A percentile compares a stretch with the other conserved stretches of the same genome.
These are phyloP conservation scores for Nemotelus pantherinus DNA, from an alignment of 2,888 invertebrate genomes.

Conservation along the genomic window DNA sequence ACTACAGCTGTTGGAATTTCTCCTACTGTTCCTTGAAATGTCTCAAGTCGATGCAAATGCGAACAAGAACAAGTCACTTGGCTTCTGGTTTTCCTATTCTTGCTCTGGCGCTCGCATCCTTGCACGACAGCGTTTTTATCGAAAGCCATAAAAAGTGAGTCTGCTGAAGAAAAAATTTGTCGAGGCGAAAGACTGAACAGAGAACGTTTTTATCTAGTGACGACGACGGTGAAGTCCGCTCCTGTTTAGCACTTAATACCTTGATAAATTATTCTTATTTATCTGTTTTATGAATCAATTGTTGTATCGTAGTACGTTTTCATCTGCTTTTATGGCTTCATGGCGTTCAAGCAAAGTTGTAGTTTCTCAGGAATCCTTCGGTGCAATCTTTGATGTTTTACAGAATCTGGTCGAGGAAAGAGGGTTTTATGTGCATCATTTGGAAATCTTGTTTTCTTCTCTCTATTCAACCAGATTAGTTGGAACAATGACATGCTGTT, in stretches of 20 bases:
- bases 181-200: background rate
- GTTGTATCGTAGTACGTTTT: background rate
- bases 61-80: background rate
- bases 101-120: background rate
- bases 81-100: background rate
- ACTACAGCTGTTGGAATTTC: too few relatives aligned
- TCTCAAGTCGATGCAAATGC: conserved; percentile 11
- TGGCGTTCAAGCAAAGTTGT: too few relatives aligned
- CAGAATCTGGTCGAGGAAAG: too few relatives aligned
- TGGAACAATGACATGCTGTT: too few relatives aligned
- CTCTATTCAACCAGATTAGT: too few relatives aligned
- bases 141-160: conserved; percentile 36
- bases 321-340: too few relatives aligned
- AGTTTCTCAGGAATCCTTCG: too few relatives aligned
- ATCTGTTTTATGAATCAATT: conserved; percentile 41
- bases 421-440: too few relatives aligned
- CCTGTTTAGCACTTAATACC: conserved; percentile 45
- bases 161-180: conserved; percentile 34
- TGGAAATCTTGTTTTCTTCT: too few relatives aligned
- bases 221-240: conserved; percentile 14
- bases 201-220: conserved; percentile 38
- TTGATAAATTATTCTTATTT: conserved; percentile 38
- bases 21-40: too few relatives aligned
- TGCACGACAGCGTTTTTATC: conserved; percentile 36
- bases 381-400: too few relatives aligned